Conservation (phyloP, 92 coral and sea anemone genomes). For the Parazoanthus swiftii region DNA sequence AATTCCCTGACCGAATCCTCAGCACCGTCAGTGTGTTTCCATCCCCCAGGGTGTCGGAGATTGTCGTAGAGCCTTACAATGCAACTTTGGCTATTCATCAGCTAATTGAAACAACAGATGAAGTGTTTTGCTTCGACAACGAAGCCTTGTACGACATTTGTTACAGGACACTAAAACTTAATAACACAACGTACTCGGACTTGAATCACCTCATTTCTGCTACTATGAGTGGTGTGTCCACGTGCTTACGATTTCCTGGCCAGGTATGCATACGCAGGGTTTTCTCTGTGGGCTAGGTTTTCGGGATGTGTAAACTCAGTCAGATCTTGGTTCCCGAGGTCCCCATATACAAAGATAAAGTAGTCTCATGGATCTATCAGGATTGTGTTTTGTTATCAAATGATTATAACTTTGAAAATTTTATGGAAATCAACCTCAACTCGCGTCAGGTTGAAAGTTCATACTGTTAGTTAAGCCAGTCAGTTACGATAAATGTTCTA, state of each 20-base stretch:
- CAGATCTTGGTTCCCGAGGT: neutral
- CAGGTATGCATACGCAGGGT: conserved; percentile 54
- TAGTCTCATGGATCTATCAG: no score
- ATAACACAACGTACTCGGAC: conserved; percentile 79
- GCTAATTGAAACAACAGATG: conserved; percentile 83
- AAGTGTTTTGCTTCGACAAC: conserved; percentile 84
- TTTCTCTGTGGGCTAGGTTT: neutral
- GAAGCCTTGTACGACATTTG: conserved; percentile 88
- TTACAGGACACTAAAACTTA: conserved; percentile 71
- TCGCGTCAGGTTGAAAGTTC: no score
- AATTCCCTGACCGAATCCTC: conserved; percentile 80
- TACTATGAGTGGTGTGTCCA: conserved; percentile 85
- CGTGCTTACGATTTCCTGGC: conserved; percentile 84
- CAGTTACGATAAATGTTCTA: neutral
- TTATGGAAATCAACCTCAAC: no score
- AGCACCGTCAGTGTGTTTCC: conserved; percentile 86
- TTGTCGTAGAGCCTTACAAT: conserved; percentile 84
- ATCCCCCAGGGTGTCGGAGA: conserved; percentile 87
- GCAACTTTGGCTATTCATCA: conserved; percentile 78
- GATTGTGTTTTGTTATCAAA: no score
- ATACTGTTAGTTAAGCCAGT: neutral
- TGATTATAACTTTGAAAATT: no score
- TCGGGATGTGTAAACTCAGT: neutral
- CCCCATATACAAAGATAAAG: neutral
- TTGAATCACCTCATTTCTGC: conserved; percentile 76